Percentiles rank a stretch among this genome's conserved stretches.
phyloP scores from a whole-genome alignment of 2,113 vertebrate species.

The Takifugu flavidus region DNA sequence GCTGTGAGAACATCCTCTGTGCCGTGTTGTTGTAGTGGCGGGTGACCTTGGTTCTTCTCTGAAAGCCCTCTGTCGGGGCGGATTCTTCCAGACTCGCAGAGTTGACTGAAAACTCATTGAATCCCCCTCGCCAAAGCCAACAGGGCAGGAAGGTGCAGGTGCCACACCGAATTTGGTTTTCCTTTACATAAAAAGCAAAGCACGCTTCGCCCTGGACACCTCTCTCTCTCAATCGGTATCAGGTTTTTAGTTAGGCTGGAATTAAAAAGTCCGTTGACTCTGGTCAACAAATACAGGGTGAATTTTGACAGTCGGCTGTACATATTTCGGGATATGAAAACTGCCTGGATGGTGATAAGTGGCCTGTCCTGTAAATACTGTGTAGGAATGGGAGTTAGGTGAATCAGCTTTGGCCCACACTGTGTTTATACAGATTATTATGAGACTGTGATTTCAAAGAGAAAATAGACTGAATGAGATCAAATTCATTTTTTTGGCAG shows the following conservation, averaged over 20 bases:
- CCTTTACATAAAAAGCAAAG: slow-evolving; percentile 62
- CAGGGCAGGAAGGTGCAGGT: slow-evolving; percentile 58
- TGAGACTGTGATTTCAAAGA: slow-evolving; percentile 55
- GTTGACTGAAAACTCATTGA: slow-evolving; percentile 55
- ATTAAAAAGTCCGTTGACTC: slow-evolving; percentile 56
- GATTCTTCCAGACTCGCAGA: slow-evolving; percentile 49
- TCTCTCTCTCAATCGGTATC: neutral
- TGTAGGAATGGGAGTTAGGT: slow-evolving; percentile 42
- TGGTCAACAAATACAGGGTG: slow-evolving; percentile 41
- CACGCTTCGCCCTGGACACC: slow-evolving; percentile 29
- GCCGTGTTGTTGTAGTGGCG: slow-evolving; percentile 45
- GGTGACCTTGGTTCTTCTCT: slow-evolving; percentile 58
- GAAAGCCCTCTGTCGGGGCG: slow-evolving; percentile 51
- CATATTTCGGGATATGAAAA: slow-evolving; percentile 50
- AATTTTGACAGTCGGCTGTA: slow-evolving; percentile 45
- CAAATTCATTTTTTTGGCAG: slow-evolving; percentile 62
- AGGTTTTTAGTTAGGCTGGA: slow-evolving; percentile 47
- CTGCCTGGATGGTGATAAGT: slow-evolving; percentile 43
- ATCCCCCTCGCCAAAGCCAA: slow-evolving; percentile 63
- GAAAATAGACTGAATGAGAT: slow-evolving; percentile 62
- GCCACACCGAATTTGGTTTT: slow-evolving; percentile 55
- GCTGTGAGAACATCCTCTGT: slow-evolving; percentile 45
- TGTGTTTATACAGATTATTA: slow-evolving; percentile 54
- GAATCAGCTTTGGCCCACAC: slow-evolving; percentile 49
- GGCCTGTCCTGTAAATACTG: slow-evolving; percentile 51